Evolutionary conservation across 2,888 invertebrate species (phyloP), one percentile per base, ranked within the genome.

Genomic region (Resseliella maxima): DNA sequence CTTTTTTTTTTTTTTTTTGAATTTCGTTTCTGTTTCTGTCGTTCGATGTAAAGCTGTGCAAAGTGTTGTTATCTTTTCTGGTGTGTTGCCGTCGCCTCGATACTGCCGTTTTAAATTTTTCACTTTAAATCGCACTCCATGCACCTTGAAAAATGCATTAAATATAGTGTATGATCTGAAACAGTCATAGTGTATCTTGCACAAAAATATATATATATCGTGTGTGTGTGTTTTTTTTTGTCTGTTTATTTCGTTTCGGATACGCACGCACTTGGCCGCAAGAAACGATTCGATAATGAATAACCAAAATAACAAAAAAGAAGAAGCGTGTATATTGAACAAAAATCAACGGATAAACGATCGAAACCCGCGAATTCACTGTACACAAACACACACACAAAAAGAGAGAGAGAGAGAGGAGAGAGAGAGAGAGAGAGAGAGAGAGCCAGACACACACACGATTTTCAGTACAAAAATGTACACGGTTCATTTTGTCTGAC

Each of bases 261-360:
- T 8, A 72, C 72, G 72, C 72, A 72, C 72, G 72, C 72, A 72
- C 72, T 72, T 72, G 72, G 35, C 35, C 72, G 72, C 72, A 35
- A 72, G 72, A 35, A 31, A 59, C 59, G 12, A 72, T 72, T 72
- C 72, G 27, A 72, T 72, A 72, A 72, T 31, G 35, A 72, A 72
- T 72, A 24, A n/a, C n/a, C n/a, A 24, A 59, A 59, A 59, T 18
- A 2, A 59, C n/a, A 59, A 2, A 59, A 15, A n/a, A 24, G 24
- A 24, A 59, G 10, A 10, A 2, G 15, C 2, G 15, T 18, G n/a
- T 24, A 59, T 24, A 50, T 18, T 59, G 59, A 72, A n/a, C 72
- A 72, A 72, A 59, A 72, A 72, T 72, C 72, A 72, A 72, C 72
- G 72, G 72, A 72, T 72, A 72, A 72, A 72, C 35, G 72, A 18